Evolutionary conservation across 1,140 invertebrate species (phyloP).

Genomic region (Spodoptera litura): DNA sequence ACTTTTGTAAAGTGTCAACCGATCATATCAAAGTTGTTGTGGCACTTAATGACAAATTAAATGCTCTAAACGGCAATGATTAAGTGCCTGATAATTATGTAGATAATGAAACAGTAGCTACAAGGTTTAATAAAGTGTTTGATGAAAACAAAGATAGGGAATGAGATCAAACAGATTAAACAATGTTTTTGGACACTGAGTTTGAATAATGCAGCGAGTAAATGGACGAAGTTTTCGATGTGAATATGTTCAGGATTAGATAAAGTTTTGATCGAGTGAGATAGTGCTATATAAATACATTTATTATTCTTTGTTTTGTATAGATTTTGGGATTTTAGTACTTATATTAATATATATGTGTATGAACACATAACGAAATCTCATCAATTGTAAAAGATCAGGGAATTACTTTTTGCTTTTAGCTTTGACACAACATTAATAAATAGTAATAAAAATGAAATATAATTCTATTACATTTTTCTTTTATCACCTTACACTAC

Average conservation of each 20-base stretch:
- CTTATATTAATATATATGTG: too few relatives aligned
- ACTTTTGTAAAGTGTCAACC: neutral
- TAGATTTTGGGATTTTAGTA: too few relatives aligned
- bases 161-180: constrained; percentile 27
- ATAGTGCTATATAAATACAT: neutral
- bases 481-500: too few relatives aligned
- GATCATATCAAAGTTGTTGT: neutral
- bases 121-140: constrained; percentile 16
- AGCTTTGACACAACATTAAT: too few relatives aligned
- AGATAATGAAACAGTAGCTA: constrained; percentile 34
- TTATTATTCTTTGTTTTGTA: too few relatives aligned
- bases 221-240: neutral
- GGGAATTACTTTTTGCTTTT: too few relatives aligned
- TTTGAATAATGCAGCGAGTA: constrained; percentile 21
- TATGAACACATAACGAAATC: too few relatives aligned
- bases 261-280: neutral
- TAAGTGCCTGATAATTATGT: constrained; percentile 34
- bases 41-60: constrained; percentile 9
- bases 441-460: too few relatives aligned
- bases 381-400: too few relatives aligned
- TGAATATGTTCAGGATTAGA: neutral
- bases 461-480: too few relatives aligned
- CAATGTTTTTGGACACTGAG: constrained; percentile 14
- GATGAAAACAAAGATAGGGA: constrained; percentile 37
- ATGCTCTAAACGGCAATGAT: constrained; percentile 7